Evolutionary conservation across 2,888 invertebrate genomes (phyloP), one percentile per base, ranked within the genome.

Genomic region (Clistopyga incitator): DNA sequence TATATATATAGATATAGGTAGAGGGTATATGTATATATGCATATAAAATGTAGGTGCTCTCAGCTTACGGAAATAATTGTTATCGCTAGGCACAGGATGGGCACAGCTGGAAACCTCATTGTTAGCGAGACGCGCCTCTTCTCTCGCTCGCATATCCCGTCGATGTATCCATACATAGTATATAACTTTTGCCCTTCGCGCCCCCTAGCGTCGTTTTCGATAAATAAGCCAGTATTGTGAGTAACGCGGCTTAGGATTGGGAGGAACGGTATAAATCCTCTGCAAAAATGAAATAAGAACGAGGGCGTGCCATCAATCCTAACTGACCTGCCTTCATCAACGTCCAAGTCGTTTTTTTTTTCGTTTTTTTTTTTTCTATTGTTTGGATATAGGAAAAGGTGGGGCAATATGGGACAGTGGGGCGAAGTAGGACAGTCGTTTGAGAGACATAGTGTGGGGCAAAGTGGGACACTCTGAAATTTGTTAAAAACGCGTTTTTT

Each of bases 31-130:
- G 15, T 67, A 15, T 47, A 25, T 45, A 52, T n/a, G 25, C 15
- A 25, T 10, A 23, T n/a, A 42, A 42, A 13, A 56, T 45, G 25
- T 38, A 23, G 25, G 6, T 15, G 25, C 25, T 70, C 29, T 50
- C 25, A 18, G 68, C 59, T 50, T 56, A 64, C 29, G 42, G 74
- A 67, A 76, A 77, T 84, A 76, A 89, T 90, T 88, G 86, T 87
- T 87, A 84, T 86, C 81, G 84, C 84, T 61, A 79, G 82, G 47
- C 45, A 89, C 90, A 90, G 90, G 90, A 90, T 90, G 90, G 90
- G 90, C 90, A 88, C 91, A 90, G 90, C 89, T 89, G 89, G 88
- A 87, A 84, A 84, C 82, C 84, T 90, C 88, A 88, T 90, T 90
- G 88, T 86, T 86, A 72, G 11, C 65, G 45, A 23, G 82, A 78